Conservation (phyloP, 1,140 invertebrate species). For the Temnothorax longispinosus region DNA sequence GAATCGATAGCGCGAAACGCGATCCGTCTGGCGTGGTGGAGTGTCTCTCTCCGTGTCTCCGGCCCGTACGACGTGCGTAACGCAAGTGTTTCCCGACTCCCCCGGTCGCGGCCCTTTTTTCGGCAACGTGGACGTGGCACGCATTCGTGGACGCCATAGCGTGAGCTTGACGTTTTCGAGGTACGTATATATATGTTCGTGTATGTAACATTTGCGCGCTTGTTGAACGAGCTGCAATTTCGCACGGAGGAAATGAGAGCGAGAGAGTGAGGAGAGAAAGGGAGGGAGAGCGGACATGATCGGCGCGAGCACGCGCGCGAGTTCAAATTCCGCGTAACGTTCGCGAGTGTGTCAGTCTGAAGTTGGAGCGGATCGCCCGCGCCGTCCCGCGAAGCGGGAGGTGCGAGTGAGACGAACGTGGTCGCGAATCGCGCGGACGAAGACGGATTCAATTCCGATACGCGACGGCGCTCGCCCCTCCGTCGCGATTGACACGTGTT, state of each 20-base stretch:
- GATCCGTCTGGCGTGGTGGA: not conserved
- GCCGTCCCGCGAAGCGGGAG: not conserved
- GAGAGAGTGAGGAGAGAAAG: not conserved
- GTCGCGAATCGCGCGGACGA: not conserved
- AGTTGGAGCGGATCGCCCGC: not conserved
- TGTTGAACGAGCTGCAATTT: not conserved
- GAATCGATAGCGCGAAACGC: constrained; percentile 28
- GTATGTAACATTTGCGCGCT: not conserved
- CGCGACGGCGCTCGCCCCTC: too few relatives aligned
- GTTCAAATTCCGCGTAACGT: constrained; percentile 9
- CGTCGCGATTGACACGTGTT: too few relatives aligned
- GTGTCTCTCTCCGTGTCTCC: constrained; percentile 2
- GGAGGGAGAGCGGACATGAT: not conserved
- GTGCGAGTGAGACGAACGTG: not conserved
- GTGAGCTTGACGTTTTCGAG: constrained; percentile 66
- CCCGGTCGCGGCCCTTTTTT: not conserved
- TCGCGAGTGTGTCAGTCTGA: not conserved
- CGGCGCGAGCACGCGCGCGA: not conserved
- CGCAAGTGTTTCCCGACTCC: too few relatives aligned
- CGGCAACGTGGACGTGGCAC: constrained; percentile 26
- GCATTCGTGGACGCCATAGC: constrained; percentile 61
- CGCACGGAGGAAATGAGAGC: not conserved
- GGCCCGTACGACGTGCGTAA: too few relatives aligned
- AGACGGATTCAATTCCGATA: not conserved
- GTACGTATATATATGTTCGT: constrained; percentile 36